Evolutionary conservation across 2,888 invertebrate genomes (phyloP), one percentile per base, ranked within the genome.

Genomic region (Luperina nickerlii): DNA sequence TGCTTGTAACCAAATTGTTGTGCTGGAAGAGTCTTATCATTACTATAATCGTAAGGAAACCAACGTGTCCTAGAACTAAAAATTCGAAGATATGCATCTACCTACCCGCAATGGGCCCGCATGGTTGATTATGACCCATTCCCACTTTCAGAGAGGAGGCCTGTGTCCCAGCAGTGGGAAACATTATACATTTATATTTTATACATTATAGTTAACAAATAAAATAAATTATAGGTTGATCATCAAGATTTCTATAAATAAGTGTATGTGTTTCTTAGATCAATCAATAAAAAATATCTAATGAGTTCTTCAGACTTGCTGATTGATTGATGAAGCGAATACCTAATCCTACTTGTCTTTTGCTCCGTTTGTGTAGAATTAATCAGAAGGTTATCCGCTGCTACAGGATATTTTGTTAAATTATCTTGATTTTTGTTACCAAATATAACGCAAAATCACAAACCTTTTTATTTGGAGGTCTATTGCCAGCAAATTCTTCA

Each of bases 281-380:
- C 73, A 62, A 74, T 74, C 38, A 73, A 74, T 81, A 60, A 54
- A 32, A 54, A 62, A 54, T n/a, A 51, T 45, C 24, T 68, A 54
- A 24, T 81, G 45, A 57, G 66, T 57, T 27, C 6, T 27, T 27
- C 48, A 11, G 9, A 45, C 60, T 38, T 24, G 13, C 18, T 74
- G 80, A 81, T 69, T 68, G 80, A 81, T 74, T 74, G 54, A 74
- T 63, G 38, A 48, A 74, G 18, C 45, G 62, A 68, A 73, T 62
- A 42, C 9, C 4, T 65, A 74, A 74, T 48, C 5, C 15, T 27
- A 62, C 48, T 74, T 48, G 54, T 38, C 13, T 63, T 80, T 57
- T 57, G 9, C 15, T 62, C n/a, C 45, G 20, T 73, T 73, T 54
- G 2, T 45, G 32, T 15, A n/a, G n/a, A 20, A 11, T 27, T 9